These are phyloP conservation scores for Teleopsis dalmanni DNA, from an alignment of 1,140 invertebrate genomes.

Conservation along the genomic window DNA sequence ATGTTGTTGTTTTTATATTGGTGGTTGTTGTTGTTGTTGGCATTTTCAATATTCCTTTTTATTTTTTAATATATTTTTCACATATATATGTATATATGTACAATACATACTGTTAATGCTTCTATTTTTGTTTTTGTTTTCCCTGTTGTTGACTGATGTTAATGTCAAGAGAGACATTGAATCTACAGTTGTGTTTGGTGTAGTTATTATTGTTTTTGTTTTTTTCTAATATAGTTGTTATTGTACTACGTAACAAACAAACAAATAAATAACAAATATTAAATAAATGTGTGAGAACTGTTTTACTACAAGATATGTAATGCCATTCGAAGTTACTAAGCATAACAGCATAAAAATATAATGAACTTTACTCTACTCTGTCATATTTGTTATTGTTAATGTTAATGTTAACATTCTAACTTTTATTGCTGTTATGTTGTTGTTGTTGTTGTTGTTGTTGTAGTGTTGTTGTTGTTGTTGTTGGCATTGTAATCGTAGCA, in stretches of 20 bases:
- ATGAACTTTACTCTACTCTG: neutral
- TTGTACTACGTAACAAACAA: too few species aligned
- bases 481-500: neutral
- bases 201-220: too few species aligned
- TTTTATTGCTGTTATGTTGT: conserved; percentile 2
- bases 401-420: neutral
- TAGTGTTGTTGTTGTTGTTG: neutral
- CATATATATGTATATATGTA: too few species aligned
- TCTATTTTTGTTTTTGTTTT: too few species aligned
- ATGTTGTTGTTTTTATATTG: neutral
- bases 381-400: neutral
- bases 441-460: conserved; percentile 4
- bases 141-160: too few species aligned
- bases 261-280: too few species aligned
- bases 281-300: neutral
- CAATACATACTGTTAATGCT: too few species aligned
- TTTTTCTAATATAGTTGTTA: too few species aligned
- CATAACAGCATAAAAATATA: neutral
- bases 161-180: too few species aligned
- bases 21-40: neutral
- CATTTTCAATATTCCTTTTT: too few species aligned
- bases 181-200: too few species aligned
- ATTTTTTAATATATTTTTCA: too few species aligned
- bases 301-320: neutral
- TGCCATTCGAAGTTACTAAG: neutral